phyloP scores from a whole-genome alignment of 2,888 invertebrate genomes.

The Mimas tiliae region DNA sequence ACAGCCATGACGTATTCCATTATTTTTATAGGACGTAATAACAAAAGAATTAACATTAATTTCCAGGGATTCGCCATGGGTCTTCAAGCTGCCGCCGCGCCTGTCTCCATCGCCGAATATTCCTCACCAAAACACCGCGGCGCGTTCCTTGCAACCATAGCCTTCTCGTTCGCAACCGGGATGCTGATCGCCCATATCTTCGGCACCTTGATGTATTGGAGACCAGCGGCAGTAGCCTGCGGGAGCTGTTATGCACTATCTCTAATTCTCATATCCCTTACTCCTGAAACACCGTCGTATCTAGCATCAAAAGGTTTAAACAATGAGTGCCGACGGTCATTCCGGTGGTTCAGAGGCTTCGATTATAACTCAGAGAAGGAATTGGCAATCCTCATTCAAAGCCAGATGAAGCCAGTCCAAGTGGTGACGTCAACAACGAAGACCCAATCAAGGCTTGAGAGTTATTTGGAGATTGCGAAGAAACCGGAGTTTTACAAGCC shows the following conservation, averaged over 20 bases:
- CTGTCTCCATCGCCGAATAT: constrained; percentile 78
- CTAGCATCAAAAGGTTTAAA: constrained; percentile 82
- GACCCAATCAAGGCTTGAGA: constrained; percentile 59
- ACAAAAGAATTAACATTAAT: no score
- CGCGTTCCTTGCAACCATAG: constrained; percentile 85
- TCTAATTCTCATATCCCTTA: constrained; percentile 78
- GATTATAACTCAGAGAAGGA: constrained; percentile 75
- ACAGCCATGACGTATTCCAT: no score
- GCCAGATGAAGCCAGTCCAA: constrained; percentile 58
- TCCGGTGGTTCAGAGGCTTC: constrained; percentile 84
- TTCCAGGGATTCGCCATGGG: constrained; percentile 82
- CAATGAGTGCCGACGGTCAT: constrained; percentile 83
- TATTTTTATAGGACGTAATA: no score
- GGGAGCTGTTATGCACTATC: constrained; percentile 77
- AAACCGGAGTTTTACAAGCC: constrained; percentile 86
- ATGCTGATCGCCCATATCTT: constrained; percentile 86
- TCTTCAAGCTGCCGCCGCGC: constrained; percentile 76
- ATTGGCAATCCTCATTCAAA: constrained; percentile 69
- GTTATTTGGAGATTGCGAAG: constrained; percentile 53
- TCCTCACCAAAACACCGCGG: constrained; percentile 86
- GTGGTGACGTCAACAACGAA: constrained; percentile 50
- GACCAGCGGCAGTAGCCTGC: constrained; percentile 82
- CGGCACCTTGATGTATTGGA: constrained; percentile 86
- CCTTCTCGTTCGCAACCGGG: constrained; percentile 86
- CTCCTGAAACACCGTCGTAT: constrained; percentile 88